Percentiles rank a stretch among this genome's conserved stretches.
phyloP scores from a whole-genome alignment of 2,113 vertebrate genomes.

The Hucho hucho region DNA sequence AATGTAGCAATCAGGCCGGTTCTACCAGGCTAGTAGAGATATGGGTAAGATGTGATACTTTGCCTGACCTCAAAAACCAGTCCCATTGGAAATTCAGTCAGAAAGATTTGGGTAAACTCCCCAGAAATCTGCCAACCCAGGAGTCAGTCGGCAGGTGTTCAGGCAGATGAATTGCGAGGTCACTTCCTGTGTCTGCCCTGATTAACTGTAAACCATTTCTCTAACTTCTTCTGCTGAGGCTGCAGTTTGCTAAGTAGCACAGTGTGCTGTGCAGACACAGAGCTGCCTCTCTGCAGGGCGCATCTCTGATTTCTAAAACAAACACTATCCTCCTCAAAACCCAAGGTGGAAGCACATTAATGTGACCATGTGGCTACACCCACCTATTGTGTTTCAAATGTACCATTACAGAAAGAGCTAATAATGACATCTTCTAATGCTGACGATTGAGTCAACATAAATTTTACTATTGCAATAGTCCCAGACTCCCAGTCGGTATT shows the following conservation, averaged over 20 bases:
- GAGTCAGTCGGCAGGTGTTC: constrained; percentile 41
- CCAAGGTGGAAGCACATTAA: no score
- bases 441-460: no score
- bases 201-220: constrained; percentile 48
- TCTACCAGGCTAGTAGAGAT: no score
- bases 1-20: no score
- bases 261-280: constrained; percentile 27
- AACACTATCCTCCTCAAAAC: constrained; percentile 2
- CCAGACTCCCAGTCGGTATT: no score
- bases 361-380: background rate
- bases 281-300: constrained; percentile 16
- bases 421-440: no score
- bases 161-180: constrained; percentile 46
- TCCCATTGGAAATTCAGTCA: constrained; percentile 15
- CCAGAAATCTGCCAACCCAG: constrained; percentile 3
- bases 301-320: constrained; percentile 19
- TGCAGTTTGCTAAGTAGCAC: constrained; percentile 46
- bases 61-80: background rate
- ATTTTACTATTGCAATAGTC: no score
- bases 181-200: constrained; percentile 45
- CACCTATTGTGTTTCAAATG: background rate
- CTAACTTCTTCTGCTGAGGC: constrained; percentile 47
- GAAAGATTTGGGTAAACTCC: constrained; percentile 16
- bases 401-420: background rate
- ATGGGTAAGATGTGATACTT: background rate